A percentile compares a stretch with the other conserved stretches of the same genome.
These are phyloP conservation scores for Eutolmus rufibarbis DNA, from an alignment of 2,888 invertebrate species.

Conservation along the genomic window DNA sequence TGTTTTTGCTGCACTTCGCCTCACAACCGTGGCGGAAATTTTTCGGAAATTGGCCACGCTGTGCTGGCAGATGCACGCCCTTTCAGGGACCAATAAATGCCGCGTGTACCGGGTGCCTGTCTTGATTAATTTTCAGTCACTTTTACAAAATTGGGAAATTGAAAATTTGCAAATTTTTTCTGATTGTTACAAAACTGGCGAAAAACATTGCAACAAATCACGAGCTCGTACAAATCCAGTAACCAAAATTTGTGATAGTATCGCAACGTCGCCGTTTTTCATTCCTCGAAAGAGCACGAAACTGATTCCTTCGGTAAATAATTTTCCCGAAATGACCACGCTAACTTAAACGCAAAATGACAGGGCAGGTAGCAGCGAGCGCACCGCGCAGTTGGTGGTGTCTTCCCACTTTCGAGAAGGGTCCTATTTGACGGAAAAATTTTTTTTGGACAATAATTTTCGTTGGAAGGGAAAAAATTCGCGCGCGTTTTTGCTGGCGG, in stretches of 20 bases:
- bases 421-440: background rate
- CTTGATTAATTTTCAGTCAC: background rate
- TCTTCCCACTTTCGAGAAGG: background rate
- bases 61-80: background rate
- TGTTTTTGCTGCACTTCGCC: background rate
- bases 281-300: background rate
- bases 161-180: background rate
- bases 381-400: slow-evolving; percentile 4
- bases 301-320: background rate
- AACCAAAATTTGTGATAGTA: background rate
- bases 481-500: background rate
- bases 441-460: background rate
- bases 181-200: background rate
- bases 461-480: slow-evolving; percentile 10
- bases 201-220: background rate
- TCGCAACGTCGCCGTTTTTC: background rate
- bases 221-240: background rate
- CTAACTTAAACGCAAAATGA: background rate
- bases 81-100: background rate
- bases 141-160: background rate
- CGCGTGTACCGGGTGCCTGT: background rate
- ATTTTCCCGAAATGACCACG: slow-evolving; percentile 12
- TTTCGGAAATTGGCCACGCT: background rate
- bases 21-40: background rate
- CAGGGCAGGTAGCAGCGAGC: background rate